A percentile compares a stretch with the other conserved stretches of the same genome.
These are phyloP conservation scores for Dinoponera quadriceps DNA, from an alignment of 1,140 invertebrate species.

Conservation along the genomic window DNA sequence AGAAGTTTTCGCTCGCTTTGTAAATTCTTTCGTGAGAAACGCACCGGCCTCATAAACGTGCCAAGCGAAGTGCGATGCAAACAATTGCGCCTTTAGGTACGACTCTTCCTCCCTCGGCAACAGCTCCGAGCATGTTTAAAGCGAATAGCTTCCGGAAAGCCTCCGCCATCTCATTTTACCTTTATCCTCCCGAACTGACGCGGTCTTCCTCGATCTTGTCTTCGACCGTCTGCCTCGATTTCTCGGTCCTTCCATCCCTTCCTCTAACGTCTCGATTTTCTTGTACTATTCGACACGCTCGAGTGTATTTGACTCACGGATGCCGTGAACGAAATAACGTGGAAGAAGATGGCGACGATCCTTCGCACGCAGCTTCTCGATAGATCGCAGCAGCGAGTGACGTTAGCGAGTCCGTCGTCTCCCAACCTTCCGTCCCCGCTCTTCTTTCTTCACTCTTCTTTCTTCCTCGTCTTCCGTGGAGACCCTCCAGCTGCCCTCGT, in stretches of 20 bases:
- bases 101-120: slow-evolving; percentile 29
- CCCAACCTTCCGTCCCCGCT: slow-evolving; percentile 7
- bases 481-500: slow-evolving; percentile 25
- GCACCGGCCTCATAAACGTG: slow-evolving; percentile 44
- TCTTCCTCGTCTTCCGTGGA: neutral
- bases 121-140: slow-evolving; percentile 11
- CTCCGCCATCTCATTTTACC: slow-evolving; percentile 2
- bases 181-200: slow-evolving; percentile 6
- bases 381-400: neutral
- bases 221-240: neutral
- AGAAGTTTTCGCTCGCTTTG: neutral
- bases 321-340: neutral
- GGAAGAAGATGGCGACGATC: slow-evolving; percentile 11
- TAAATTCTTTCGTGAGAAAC: slow-evolving; percentile 23
- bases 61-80: slow-evolving; percentile 68
- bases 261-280: slow-evolving; percentile 5
- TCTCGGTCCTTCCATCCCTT: neutral
- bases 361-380: neutral
- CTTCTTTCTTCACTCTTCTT: neutral
- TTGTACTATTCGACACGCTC: neutral
- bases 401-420: slow-evolving; percentile 1
- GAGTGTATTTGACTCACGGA: neutral
- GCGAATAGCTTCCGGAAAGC: slow-evolving; percentile 35
- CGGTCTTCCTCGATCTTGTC: neutral
- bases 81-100: slow-evolving; percentile 56